A percentile compares a stretch with the other conserved stretches of the same genome.
These are phyloP conservation scores for Watsonalla cultraria DNA, from an alignment of 2,888 invertebrate genomes.

Conservation along the genomic window DNA sequence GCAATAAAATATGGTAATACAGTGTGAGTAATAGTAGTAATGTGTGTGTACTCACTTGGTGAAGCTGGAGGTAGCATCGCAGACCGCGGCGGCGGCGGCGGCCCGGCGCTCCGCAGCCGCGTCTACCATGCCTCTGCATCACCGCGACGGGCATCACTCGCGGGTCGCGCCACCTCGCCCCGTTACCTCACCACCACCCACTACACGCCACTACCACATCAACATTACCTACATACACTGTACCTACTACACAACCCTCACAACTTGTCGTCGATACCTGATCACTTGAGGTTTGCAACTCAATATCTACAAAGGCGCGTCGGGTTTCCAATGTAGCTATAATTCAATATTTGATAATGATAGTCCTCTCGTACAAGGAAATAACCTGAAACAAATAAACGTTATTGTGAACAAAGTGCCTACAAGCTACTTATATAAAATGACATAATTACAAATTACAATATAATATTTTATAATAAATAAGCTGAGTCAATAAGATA, in stretches of 20 bases:
- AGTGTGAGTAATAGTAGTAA: background rate
- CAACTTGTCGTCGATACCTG: conserved; percentile 41
- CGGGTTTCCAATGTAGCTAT: conserved; percentile 10
- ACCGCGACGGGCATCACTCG: conserved; percentile 73
- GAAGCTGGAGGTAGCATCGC: conserved; percentile 61
- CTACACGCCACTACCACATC: conserved; percentile 51
- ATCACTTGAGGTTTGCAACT: conserved; percentile 38
- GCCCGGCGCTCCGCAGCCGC: conserved; percentile 75
- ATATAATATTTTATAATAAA: too few relatives aligned
- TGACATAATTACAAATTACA: conserved; percentile 3
- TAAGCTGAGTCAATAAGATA: too few relatives aligned
- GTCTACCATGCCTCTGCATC: conserved; percentile 78
- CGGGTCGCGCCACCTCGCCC: conserved; percentile 43
- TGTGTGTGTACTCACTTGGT: conserved; percentile 60
- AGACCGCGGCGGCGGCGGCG: conserved; percentile 65
- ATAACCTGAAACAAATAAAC: conserved; percentile 26
- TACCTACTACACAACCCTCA: conserved; percentile 40
- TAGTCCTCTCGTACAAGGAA: conserved; percentile 13
- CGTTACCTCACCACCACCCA: conserved; percentile 49
- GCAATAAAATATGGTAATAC: too few relatives aligned
- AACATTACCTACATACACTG: conserved; percentile 31
- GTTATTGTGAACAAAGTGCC: background rate
- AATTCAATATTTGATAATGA: conserved; percentile 6
- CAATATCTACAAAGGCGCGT: conserved; percentile 22
- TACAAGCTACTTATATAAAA: background rate